These are phyloP conservation scores for Pampus argenteus DNA, from an alignment of 2,797 vertebrate genomes.

Conservation along the genomic window DNA sequence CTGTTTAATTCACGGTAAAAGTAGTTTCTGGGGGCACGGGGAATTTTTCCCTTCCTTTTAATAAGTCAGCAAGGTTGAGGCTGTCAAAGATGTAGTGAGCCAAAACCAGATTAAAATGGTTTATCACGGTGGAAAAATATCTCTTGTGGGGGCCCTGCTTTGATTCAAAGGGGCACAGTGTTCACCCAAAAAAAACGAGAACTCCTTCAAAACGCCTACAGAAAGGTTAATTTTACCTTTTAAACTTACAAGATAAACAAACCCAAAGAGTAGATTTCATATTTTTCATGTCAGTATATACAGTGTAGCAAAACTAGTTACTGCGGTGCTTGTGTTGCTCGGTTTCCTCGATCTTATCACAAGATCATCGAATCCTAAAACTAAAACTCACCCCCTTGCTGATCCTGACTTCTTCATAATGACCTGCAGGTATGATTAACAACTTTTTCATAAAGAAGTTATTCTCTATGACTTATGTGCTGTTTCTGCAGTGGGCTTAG, in stretches of 20 bases:
- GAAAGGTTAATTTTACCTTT: conserved; percentile 28
- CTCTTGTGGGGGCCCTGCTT: conserved; percentile 45
- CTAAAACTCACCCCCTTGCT: conserved; percentile 3
- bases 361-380: conserved; percentile 33
- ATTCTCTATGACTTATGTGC: conserved; percentile 7
- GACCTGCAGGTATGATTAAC: conserved; percentile 20
- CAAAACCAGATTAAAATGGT: conserved; percentile 75
- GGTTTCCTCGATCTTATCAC: conserved; percentile 9
- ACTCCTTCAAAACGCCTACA: conserved; percentile 24
- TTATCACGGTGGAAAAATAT: conserved; percentile 67
- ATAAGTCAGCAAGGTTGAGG: conserved; percentile 79
- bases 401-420: background rate
- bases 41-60: conserved; percentile 66
- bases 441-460: conserved; percentile 17
- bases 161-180: conserved; percentile 38
- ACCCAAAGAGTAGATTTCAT: conserved; percentile 13
- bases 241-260: conserved; percentile 34
- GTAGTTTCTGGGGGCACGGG: conserved; percentile 62
- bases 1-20: conserved; percentile 79
- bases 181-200: conserved; percentile 28
- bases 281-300: conserved; percentile 23
- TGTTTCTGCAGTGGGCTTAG: conserved; percentile 10
- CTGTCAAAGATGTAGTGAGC: conserved; percentile 75
- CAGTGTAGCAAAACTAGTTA: conserved; percentile 16
- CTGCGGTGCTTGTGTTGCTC: conserved; percentile 22